These are phyloP conservation scores for Psittacara wagleri DNA, from an alignment of 2,113 vertebrate genomes.

Conservation along the genomic window DNA sequence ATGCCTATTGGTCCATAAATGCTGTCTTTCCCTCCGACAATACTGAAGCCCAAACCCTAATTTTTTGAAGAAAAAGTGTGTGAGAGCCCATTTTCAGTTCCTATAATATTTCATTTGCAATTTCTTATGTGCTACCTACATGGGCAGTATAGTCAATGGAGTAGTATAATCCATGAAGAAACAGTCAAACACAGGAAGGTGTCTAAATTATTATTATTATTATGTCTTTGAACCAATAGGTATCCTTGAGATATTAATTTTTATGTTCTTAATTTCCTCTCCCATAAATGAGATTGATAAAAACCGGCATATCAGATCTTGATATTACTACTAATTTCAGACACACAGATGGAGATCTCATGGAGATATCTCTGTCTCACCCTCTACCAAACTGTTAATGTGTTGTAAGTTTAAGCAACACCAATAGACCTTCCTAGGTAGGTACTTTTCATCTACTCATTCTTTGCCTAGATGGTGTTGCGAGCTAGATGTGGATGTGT, in stretches of 20 bases:
- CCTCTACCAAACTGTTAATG: background rate
- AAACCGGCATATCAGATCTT: background rate
- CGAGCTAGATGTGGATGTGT: background rate
- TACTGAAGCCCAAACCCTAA: slow-evolving; percentile 94
- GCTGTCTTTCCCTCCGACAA: slow-evolving; percentile 93
- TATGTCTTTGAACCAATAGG: background rate
- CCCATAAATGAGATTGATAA: background rate
- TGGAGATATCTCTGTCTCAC: background rate
- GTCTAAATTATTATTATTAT: background rate
- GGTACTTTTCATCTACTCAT: background rate
- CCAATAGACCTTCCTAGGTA: background rate
- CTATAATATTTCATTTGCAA: background rate
- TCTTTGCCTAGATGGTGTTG: background rate
- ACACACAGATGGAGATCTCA: background rate
- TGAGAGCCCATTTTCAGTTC: background rate
- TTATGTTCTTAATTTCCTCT: background rate
- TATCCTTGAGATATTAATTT: background rate
- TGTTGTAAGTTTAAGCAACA: background rate
- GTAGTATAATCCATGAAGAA: background rate
- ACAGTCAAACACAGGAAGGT: background rate
- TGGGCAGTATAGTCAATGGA: background rate
- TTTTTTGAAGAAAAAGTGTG: background rate
- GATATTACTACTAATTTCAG: background rate
- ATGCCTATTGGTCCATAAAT: slow-evolving; percentile 94
- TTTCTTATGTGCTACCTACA: background rate